Base-by-base conservation (phyloP, 1,140 invertebrate species). In the Microvelia longipes region DNA sequence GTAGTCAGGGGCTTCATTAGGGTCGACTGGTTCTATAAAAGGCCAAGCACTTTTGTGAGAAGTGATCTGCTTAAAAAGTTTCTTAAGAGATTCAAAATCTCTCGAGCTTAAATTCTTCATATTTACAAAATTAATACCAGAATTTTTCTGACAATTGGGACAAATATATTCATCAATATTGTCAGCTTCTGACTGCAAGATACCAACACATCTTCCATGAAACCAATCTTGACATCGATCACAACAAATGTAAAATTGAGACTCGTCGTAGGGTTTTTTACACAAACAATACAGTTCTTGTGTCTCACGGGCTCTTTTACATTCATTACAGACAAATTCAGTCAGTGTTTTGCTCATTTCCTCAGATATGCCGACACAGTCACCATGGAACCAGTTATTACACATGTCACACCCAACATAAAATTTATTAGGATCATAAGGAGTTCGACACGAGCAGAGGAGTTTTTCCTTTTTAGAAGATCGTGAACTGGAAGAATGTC, bases 151-250 rank as follows among this genome's bases (percentile, higher is more conserved):
- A 81, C 96, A 99, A 77, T 91, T 92, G 0, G 95, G 94, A 83
- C 96, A 99, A 71, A 96, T 87, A 77, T 98, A 99, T 75, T 94
- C 93, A 75, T 96, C 94, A 73, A 98, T 95, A 75, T 90, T 90
- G 77, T 96, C 93, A 2, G 93, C 94, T 79, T 98, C 94, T 1
- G 88, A 90, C 78, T 96, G 93, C 29, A 97, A 81, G 75, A 98
- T 94, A 14, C 95, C 96, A 11, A 99, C 95, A 80, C 97, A 99
- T 68, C 92, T 84, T 2, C 96, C 96, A 79, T 99, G 97, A 81
- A 98, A 98, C 97, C 97, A 99, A 80, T 98, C 94, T 80, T 98
- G 93, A 81, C 97, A 99, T 67, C 89, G 87, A 80, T 99, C 96
- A 81, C 97, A 99, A 75, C 94, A 96, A 76, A 99, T 98, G 78